Evolutionary conservation across 2,888 invertebrate species (phyloP), one percentile per base, ranked within the genome.

Genomic region (Tolmerus cingulatus): DNA sequence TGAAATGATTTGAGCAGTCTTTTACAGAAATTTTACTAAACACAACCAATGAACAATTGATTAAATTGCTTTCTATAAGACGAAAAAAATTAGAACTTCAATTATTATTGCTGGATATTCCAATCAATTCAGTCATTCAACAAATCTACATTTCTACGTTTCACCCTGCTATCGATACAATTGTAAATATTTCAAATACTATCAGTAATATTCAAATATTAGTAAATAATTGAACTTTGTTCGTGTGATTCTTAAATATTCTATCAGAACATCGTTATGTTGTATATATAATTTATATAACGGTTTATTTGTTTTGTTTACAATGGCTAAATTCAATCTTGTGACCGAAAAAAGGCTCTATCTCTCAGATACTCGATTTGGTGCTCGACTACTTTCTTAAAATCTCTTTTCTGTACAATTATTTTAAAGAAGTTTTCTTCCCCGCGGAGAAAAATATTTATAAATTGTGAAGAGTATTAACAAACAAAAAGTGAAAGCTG

Each of bases 311-410:
- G 12, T 66, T 66, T 66, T 66, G 0, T 66, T 66, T 66, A 27
- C 66, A 66, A 66, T 27, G 27, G 14, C 43, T 78, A 19, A 77
- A 78, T 78, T 78, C 51, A 46, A 79, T 79, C 30, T 40, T 30
- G 43, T 27, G 30, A 30, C 43, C 55, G 51, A 27, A 46, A 14
- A 79, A 79, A 79, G 79, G 79, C 79, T 51, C 51, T 79, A 79
- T 79, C 79, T 79, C 79, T 51, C 79, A 79, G 79, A 79, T 79
- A 79, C 79, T 16, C 27, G 79, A 51, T 79, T 79, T 79, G 79
- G 79, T 79, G 43, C 51, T 79, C 51, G 79, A 79, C 55, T 51
- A 51, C 51, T 79, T 79, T 79, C 23, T 27, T 43, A 34, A 16
- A 77, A 74, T 76, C 74, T 16, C 23, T 76, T 43, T 74, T 27